Base-by-base conservation (phyloP, 2,888 invertebrate genomes). In the Dyspetes luteomarginatus region DNA sequence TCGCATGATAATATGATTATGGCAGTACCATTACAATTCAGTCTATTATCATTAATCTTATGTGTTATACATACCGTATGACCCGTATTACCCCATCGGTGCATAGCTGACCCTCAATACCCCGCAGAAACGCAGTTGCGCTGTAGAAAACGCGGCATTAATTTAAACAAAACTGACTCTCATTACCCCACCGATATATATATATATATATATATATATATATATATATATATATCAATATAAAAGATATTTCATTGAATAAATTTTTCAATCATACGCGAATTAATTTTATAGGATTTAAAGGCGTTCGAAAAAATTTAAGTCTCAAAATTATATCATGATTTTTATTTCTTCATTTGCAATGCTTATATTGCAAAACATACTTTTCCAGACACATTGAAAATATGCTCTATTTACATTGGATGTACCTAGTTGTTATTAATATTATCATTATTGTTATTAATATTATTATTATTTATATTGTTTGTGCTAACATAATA, bases 341-440 rank as follows among this genome's bases (percentile, higher is more conserved):
- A 89, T 90, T 91, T 91, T 91, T 74, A 89, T 90, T 90, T 89
- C 74, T 88, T 82, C 86, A 87, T 88, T 90, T 88, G 90, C 89
- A 91, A 90, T 91, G 88, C 90, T 90, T 92, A 91, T 91, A 91
- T 91, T 92, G 91, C 91, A 92, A 92, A 92, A 91, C 91, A 91
- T 92, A 91, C 91, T 90, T 91, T 91, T 91, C 85, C 89, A 89
- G 91, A 91, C 90, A 91, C 91, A 91, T 91, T 91, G 90, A 91
- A 91, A 91, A 91, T 92, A 91, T 91, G 90, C 86, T 91, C 89
- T 92, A 91, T 92, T 88, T 92, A 92, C 91, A 91, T 88, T 86
- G 90, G 90, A 90, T 91, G 89, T 89, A 87, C 86, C 83, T 77
- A 76, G 69, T 77, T 65, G 58, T 60, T 73, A 65, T 19, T 24